phyloP scores from a whole-genome alignment of 2,888 invertebrate species.

The Pandemis corylana region DNA sequence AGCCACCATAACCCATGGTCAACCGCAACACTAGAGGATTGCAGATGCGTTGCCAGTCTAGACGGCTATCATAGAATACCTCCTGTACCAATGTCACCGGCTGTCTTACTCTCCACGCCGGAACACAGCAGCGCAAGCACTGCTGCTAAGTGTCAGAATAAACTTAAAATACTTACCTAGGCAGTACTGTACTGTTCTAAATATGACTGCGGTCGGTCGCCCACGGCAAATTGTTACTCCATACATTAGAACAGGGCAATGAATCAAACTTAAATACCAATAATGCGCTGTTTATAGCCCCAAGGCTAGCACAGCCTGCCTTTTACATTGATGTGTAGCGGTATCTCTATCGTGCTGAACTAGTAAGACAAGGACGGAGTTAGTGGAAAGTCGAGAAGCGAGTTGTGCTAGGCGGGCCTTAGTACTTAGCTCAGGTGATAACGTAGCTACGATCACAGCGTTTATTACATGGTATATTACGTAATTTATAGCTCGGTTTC shows the following conservation, averaged over 20 bases:
- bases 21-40: too few species aligned
- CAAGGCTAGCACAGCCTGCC: background rate
- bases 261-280: constrained; percentile 40
- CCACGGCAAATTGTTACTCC: constrained; percentile 35
- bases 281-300: constrained; percentile 31
- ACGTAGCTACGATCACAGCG: constrained; percentile 12
- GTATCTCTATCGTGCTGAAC: background rate
- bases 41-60: too few species aligned
- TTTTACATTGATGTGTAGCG: background rate
- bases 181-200: background rate
- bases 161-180: background rate
- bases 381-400: background rate
- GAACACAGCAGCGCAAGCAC: too few species aligned
- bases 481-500: constrained; percentile 16
- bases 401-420: background rate
- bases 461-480: constrained; percentile 24
- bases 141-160: background rate
- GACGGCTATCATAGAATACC: too few species aligned
- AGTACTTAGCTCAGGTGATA: constrained; percentile 28
- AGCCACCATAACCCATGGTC: background rate
- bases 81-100: too few species aligned
- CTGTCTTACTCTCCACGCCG: too few species aligned
- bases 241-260: constrained; percentile 32
- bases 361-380: background rate
- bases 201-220: background rate